Conservation (phyloP, 2,797 vertebrate species). For the Ctenosaura bakeri region DNA sequence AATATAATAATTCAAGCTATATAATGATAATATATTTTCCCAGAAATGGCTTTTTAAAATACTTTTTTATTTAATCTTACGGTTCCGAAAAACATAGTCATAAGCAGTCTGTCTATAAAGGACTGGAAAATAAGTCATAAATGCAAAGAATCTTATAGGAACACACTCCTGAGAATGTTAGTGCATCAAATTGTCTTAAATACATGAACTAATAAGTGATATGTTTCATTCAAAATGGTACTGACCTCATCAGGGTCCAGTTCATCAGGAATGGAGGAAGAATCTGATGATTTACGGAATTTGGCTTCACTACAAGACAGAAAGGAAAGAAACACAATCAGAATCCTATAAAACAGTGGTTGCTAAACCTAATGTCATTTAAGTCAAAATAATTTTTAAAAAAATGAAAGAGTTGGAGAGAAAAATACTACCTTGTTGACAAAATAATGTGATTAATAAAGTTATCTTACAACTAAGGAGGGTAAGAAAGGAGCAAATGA, state of each 20-base stretch:
- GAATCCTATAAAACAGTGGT: constrained; percentile 1
- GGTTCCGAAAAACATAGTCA: neutral
- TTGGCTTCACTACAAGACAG: constrained; percentile 75
- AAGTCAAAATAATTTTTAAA: neutral
- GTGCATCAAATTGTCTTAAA: neutral
- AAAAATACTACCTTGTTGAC: neutral
- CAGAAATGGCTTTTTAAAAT: neutral
- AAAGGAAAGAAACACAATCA: neutral
- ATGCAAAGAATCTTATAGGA: neutral
- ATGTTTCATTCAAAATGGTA: constrained; percentile 20
- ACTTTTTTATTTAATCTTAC: neutral
- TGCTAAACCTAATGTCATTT: neutral
- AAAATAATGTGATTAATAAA: neutral
- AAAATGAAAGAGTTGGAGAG: neutral
- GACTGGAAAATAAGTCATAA: neutral
- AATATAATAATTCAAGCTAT: neutral
- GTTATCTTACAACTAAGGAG: neutral
- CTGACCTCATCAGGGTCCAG: constrained; percentile 85
- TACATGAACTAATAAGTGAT: neutral
- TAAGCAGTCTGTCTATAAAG: neutral
- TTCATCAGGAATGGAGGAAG: constrained; percentile 81
- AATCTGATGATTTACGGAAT: constrained; percentile 82
- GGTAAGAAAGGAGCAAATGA: neutral
- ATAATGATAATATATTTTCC: neutral
- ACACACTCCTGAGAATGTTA: neutral